Percentiles rank a stretch among this genome's conserved stretches.
phyloP scores from a whole-genome alignment of 2,888 invertebrate genomes.

The Stenurella melanura region DNA sequence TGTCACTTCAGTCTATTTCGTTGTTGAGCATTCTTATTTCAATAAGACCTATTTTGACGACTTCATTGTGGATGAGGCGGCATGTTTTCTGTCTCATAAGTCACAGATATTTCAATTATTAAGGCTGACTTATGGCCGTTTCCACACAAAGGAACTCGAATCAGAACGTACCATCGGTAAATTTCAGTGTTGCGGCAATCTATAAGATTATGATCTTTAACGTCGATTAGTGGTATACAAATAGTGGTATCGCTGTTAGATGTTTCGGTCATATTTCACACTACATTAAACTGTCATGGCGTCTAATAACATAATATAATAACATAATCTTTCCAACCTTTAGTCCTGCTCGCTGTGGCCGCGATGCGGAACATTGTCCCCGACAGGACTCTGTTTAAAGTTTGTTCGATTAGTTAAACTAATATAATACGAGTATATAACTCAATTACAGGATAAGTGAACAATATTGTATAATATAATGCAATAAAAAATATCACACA shows the following conservation, averaged over 20 bases:
- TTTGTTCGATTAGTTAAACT: no score
- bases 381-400: background rate
- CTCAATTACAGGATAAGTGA: no score
- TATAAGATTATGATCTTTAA: constrained; percentile 38
- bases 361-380: constrained; percentile 23
- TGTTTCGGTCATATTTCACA: constrained; percentile 71
- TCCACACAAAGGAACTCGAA: constrained; percentile 11
- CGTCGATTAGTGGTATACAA: constrained; percentile 59
- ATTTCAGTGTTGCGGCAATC: constrained; percentile 20
- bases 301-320: constrained; percentile 72
- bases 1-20: constrained; percentile 11
- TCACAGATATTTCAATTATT: constrained; percentile 67
- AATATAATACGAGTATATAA: no score
- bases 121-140: constrained; percentile 24
- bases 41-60: constrained; percentile 44
- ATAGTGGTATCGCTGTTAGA: constrained; percentile 65
- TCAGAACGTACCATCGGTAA: constrained; percentile 27
- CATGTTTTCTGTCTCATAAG: constrained; percentile 61
- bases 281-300: constrained; percentile 72
- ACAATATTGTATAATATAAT: no score
- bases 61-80: constrained; percentile 34
- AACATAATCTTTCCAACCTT: constrained; percentile 68
- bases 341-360: constrained; percentile 43
- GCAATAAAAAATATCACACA: no score
- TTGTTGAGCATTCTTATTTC: constrained; percentile 22